Percentiles rank a stretch among this genome's conserved stretches.
Evolutionary conservation across 2,113 vertebrate species (phyloP).

Genomic region (Eupsittula cactorum): DNA sequence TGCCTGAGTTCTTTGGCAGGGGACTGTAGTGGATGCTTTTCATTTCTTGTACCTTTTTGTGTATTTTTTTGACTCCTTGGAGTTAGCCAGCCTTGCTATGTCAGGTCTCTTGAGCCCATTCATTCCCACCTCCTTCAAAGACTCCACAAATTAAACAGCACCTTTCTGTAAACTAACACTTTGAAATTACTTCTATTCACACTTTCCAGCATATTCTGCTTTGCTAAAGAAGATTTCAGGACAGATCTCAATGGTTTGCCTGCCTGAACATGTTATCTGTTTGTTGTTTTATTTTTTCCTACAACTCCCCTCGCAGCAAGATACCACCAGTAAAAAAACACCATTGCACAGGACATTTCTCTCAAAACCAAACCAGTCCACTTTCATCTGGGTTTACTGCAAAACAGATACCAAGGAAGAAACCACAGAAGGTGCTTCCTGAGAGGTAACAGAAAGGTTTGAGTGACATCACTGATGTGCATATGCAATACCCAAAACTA

Average conservation of each 20-base stretch:
- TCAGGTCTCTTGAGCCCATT: neutral
- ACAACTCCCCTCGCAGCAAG: neutral
- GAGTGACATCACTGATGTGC: neutral
- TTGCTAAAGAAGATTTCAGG: neutral
- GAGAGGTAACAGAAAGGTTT: neutral
- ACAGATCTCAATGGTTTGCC: neutral
- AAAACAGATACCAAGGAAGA: neutral
- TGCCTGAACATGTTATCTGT: neutral
- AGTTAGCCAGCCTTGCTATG: neutral
- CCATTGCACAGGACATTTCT: neutral
- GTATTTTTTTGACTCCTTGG: neutral
- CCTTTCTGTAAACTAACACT: slow-evolving; percentile 25
- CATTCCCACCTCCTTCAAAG: neutral
- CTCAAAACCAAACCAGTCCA: neutral
- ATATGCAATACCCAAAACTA: neutral
- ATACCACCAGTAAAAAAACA: neutral
- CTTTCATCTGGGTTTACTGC: neutral
- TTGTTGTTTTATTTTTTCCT: neutral
- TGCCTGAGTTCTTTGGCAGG: neutral
- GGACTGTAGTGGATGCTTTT: neutral
- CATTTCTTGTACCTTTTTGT: neutral
- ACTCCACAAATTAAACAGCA: neutral
- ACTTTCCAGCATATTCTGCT: neutral
- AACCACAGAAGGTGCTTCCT: neutral
- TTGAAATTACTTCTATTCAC: slow-evolving; percentile 50